Conservation (phyloP, 2,797 vertebrate genomes). For the Cryptoprocta ferox region DNA sequence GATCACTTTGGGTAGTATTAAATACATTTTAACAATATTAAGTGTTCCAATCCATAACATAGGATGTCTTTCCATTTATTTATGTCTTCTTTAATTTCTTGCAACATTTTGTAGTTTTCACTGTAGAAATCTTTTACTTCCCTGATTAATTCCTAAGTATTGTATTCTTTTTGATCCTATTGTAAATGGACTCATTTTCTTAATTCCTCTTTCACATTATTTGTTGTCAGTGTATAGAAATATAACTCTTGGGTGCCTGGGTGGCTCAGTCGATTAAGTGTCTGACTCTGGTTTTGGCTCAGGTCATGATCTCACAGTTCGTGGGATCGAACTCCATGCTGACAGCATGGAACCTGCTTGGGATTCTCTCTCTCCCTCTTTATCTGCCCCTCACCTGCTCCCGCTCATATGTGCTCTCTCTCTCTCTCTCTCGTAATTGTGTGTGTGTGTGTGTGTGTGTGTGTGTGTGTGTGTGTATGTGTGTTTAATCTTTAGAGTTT, state of each 20-base stretch:
- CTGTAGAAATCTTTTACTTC: neutral
- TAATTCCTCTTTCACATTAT: neutral
- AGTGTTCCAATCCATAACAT: neutral
- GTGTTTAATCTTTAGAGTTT: neutral
- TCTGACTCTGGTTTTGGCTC: too few relatives aligned
- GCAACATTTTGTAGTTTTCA: neutral
- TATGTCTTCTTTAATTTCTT: neutral
- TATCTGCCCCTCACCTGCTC: too few relatives aligned
- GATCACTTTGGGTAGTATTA: neutral
- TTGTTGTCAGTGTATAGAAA: neutral
- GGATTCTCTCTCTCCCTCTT: too few relatives aligned
- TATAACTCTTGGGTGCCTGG: neutral
- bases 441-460: neutral
- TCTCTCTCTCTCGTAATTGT: too few relatives aligned
- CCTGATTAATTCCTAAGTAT: neutral
- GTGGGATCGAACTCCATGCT: too few relatives aligned
- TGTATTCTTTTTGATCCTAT: neutral
- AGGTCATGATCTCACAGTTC: too few relatives aligned
- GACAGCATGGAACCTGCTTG: too few relatives aligned
- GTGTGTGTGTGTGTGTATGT: neutral
- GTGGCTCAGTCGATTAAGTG: too few relatives aligned
- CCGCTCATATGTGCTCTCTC: too few relatives aligned
- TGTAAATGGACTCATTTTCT: neutral
- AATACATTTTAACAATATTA: neutral
- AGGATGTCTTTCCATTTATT: neutral